These are phyloP conservation scores for Aepyceros melampus DNA, from an alignment of 2,113 vertebrate species.

Conservation along the genomic window DNA sequence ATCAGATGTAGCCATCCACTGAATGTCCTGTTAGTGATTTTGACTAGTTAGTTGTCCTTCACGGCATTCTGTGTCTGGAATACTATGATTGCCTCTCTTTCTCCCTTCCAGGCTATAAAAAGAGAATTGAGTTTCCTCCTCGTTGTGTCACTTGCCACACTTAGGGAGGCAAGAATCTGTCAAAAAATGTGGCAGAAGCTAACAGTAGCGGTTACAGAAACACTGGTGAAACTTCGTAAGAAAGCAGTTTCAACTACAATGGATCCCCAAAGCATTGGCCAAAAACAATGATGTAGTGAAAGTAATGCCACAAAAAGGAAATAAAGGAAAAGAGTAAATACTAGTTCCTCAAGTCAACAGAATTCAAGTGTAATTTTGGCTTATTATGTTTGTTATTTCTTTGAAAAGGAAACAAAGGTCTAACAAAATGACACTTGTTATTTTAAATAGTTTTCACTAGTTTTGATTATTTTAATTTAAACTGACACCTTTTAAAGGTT, in stretches of 20 bases:
- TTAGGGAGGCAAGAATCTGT: neutral
- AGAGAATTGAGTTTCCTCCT: neutral
- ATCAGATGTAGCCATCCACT: neutral
- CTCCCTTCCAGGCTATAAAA: neutral
- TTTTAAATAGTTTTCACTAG: neutral
- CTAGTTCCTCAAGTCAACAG: neutral
- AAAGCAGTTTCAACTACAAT: neutral
- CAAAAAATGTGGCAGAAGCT: neutral
- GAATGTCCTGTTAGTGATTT: neutral
- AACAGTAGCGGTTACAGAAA: neutral
- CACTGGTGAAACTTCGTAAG: neutral
- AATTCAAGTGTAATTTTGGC: neutral
- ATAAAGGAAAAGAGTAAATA: neutral
- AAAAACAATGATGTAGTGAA: neutral
- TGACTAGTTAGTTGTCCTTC: neutral
- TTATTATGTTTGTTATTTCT: neutral
- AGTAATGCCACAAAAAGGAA: neutral
- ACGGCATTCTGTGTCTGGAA: neutral
- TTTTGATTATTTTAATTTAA: neutral
- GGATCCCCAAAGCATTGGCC: neutral
- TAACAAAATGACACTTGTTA: neutral
- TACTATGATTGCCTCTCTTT: neutral
- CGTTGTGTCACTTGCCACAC: neutral
- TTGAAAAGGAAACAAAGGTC: neutral
- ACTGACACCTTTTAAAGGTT: conserved; percentile 16